Evolutionary conservation across 2,888 invertebrate genomes (phyloP).

Genomic region (Fragum fragum): DNA sequence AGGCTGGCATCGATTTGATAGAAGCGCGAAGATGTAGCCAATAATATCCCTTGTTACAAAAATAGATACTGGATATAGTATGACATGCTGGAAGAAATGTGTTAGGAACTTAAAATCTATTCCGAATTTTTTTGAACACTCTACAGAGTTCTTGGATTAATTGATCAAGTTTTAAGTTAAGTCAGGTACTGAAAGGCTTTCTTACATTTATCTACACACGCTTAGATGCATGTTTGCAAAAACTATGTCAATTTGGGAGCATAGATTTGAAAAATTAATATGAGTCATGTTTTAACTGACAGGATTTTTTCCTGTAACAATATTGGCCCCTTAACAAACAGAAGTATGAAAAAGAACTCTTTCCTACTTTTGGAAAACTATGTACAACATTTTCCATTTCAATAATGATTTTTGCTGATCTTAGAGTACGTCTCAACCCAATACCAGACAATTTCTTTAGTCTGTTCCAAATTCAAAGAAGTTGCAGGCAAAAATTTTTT

Average conservation of each 20-base stretch:
- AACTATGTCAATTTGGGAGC: slow-evolving; percentile 7
- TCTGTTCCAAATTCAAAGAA: no score
- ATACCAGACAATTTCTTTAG: no score
- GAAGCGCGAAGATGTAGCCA: not conserved
- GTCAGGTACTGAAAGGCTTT: not conserved
- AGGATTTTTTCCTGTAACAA: no score
- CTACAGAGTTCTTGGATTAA: not conserved
- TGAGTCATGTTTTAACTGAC: not conserved
- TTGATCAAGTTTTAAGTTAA: not conserved
- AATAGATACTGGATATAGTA: slow-evolving; percentile 6
- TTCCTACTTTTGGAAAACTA: no score
- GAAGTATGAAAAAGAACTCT: no score
- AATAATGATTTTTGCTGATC: no score
- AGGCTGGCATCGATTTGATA: slow-evolving; percentile 21
- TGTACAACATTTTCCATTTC: no score
- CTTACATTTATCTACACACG: not conserved
- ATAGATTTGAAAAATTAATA: slow-evolving; percentile 1
- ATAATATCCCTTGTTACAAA: not conserved
- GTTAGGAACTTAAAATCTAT: not conserved
- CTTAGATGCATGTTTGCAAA: not conserved
- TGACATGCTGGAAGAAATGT: slow-evolving; percentile 17
- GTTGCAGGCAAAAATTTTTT: no score
- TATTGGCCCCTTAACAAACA: no score
- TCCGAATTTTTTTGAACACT: not conserved
- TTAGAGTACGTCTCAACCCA: no score